Base-by-base conservation (phyloP, 2,113 vertebrate species). In the Paratilapia polleni region DNA sequence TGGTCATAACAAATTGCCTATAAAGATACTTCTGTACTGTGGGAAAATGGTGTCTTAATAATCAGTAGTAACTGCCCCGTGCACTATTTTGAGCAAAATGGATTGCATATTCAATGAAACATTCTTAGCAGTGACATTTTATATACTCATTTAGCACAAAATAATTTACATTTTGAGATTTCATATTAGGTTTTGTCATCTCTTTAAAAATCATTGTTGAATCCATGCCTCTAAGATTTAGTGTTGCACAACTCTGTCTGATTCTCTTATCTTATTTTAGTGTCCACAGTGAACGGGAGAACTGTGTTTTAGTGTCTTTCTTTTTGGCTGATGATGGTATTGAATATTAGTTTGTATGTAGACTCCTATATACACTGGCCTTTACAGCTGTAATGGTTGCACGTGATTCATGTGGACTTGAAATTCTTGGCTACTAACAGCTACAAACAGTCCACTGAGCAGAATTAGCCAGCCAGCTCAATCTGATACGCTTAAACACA, bases 401-500 rank as follows among this genome's bases (percentile, higher is more conserved):
- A 66, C 81, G 56, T 80, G 84, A 87, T 80, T 90, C 78, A 76
- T 9, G 20, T 77, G 34, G 78, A 84, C 78, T 73, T 62, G 62
- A 80, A 90, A 90, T 90, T 85, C 58, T 91, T 88, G 82, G 52
- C 78, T 85, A 80, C 56, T 68, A 81, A 68, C 61, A 66, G 85
- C 78, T 60, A 36, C 47, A 81, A 91, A 90, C 87, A 90, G 89
- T 90, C 64, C 61, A 89, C 63, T 83, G 92, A 94, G 88, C 87
- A 92, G 82, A 91, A 90, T 92, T 88, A 91, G 58, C 49, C 81
- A 43, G 70, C 74, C 31, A 82, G 43, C 70, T 89, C 60, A 82
- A 85, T 90, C 84, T 85, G 87, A 92, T 79, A 81, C 9, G 77
- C 80, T 89, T 91, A 91, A 90, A 91, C 89, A 89, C 88, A 87